Conservation (phyloP, 2,888 invertebrate genomes). For the Volucella inanis region DNA sequence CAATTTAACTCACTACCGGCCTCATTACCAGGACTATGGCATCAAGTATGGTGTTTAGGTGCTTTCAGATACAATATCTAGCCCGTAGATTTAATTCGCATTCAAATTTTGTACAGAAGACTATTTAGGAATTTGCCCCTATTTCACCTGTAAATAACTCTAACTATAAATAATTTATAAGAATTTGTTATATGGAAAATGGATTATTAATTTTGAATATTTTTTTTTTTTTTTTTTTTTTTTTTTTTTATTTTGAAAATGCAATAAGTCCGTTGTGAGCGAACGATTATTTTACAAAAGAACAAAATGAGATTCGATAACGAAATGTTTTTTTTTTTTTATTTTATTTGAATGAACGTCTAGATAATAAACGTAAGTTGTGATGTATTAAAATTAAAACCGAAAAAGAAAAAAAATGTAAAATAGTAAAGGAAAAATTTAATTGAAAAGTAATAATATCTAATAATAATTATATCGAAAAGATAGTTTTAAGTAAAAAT, state of each 20-base stretch:
- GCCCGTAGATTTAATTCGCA: constrained; percentile 48
- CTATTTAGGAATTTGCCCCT: constrained; percentile 11
- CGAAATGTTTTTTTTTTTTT: too few species aligned
- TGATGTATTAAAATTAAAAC: constrained; percentile 62
- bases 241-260: too few species aligned
- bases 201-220: too few species aligned
- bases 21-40: constrained; percentile 83
- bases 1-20: constrained; percentile 82
- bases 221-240: constrained; percentile 1
- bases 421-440: constrained; percentile 5
- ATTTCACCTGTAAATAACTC: constrained; percentile 38
- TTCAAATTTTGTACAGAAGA: constrained; percentile 42
- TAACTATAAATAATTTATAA: constrained; percentile 4
- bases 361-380: constrained; percentile 70
- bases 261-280: constrained; percentile 23
- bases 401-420: constrained; percentile 24
- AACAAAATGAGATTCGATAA: not conserved
- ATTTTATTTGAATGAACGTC: constrained; percentile 35
- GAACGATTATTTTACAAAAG: constrained; percentile 4
- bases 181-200: constrained; percentile 14
- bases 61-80: not conserved
- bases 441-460: constrained; percentile 26
- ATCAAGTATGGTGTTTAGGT: constrained; percentile 83
- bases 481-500: constrained; percentile 48
- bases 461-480: constrained; percentile 52